A percentile compares a stretch with the other conserved stretches of the same genome.
These are phyloP conservation scores for Numida meleagris DNA, from an alignment of 2,113 vertebrate species.

Conservation along the genomic window DNA sequence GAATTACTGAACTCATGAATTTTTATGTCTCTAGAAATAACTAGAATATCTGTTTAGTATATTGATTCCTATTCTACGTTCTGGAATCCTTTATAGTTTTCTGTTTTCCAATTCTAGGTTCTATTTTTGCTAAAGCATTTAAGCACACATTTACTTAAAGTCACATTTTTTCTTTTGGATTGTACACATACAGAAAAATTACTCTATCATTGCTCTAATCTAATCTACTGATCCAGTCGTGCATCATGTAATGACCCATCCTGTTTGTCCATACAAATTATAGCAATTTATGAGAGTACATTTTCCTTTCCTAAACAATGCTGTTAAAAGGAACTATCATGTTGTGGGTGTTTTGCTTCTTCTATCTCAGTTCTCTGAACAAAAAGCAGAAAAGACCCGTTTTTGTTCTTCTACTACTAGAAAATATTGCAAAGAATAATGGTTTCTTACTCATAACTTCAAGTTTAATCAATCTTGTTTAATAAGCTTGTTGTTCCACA, in stretches of 20 bases:
- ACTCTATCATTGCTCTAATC: background rate
- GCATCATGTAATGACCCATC: background rate
- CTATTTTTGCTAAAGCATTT: background rate
- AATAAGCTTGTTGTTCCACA: background rate
- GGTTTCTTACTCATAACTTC: background rate
- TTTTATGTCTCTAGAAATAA: background rate
- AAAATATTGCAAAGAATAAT: background rate
- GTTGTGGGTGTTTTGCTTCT: background rate
- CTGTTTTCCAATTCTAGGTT: background rate
- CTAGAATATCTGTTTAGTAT: background rate
- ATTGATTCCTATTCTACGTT: background rate
- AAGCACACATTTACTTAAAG: background rate
- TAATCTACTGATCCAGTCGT: background rate
- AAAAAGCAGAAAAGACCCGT: background rate
- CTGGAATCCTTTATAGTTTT: background rate
- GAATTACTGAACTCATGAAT: fast-evolving
- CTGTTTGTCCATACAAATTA: background rate
- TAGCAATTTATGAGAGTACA: background rate
- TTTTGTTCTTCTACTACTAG: background rate
- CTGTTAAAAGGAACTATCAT: background rate
- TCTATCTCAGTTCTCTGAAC: background rate
- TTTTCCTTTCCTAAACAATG: background rate
- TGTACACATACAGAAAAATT: background rate
- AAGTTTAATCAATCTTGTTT: background rate
- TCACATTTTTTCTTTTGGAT: background rate